Base-by-base conservation (phyloP, 2,888 invertebrate genomes). In the Leptopilina syphax region DNA sequence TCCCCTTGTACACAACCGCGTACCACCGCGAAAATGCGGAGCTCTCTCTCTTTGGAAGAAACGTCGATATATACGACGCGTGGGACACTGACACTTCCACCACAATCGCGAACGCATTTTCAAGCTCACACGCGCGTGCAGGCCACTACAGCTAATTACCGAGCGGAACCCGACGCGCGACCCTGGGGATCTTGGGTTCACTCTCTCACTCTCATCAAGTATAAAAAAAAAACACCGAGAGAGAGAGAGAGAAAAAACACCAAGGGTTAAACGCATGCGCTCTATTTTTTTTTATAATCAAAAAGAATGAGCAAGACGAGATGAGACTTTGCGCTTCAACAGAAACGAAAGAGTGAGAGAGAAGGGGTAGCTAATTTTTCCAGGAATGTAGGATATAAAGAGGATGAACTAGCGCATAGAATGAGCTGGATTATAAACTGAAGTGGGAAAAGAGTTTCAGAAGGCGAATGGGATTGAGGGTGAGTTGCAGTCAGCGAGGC, bases 141-240 rank as follows among this genome's bases (percentile, higher is more conserved):
- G 85, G 85, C 87, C 86, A 86, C 89, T 88, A 87, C 84, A 83
- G 88, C 89, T 89, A 89, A 89, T 89, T 89, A 88, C 87, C 86
- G 85, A 82, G 82, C 79, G 77, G 81, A 76, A 77, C 81, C 73
- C 80, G 18, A 76, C 79, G 80, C 78, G 81, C 84, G 82, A 82
- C 82, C 83, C 83, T 80, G 76, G 82, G 83, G 83, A 81, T 79
- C 81, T 79, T 82, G 13, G 18, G 79, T 44, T 77, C 18, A 76
- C 76, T 66, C 60, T 70, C 78, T 50, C 50, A 50, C 50, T 27
- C 57, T 83, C 73, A 44, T 66, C 79, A 44, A 73, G 4, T 67
- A 77, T 57, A 18, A 47, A 34, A 44, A 44, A 79, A 77, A 44
- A 66, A 81, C 4, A 34, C 34, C 34, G 4, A 79, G 77, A 81